Evolutionary conservation across 2,113 vertebrate species (phyloP).

Genomic region (Tenrec ecaudatus): DNA sequence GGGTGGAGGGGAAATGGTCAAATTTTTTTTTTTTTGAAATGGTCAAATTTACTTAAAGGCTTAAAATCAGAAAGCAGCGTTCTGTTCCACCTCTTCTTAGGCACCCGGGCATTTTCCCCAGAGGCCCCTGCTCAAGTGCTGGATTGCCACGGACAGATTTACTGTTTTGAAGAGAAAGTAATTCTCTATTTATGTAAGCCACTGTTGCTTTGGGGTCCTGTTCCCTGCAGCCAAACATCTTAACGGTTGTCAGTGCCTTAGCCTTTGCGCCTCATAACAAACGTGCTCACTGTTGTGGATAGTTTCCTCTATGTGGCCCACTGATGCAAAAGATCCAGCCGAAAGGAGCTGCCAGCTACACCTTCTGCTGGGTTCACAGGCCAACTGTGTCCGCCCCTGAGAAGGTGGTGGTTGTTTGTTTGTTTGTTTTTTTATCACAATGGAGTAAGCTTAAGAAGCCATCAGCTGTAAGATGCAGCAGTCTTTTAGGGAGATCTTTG

Average conservation of each 20-base stretch:
- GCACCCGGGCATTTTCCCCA: not conserved
- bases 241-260: not conserved
- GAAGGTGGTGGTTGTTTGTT: not conserved
- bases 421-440: not conserved
- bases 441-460: not conserved
- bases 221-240: not conserved
- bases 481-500: not conserved
- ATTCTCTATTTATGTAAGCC: not conserved
- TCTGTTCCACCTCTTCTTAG: not conserved
- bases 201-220: not conserved
- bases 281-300: not conserved
- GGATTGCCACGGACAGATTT: not conserved
- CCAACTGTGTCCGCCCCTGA: not conserved
- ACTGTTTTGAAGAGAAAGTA: not conserved
- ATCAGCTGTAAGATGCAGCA: not conserved
- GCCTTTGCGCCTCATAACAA: not conserved
- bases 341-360: not conserved
- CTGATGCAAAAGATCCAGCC: not conserved
- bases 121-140: not conserved
- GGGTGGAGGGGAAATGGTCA: not conserved
- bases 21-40: not conserved
- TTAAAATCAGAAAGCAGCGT: not conserved
- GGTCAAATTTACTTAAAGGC: not conserved
- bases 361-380: not conserved
- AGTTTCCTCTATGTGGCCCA: not conserved